These are phyloP conservation scores for Crotalus helleri DNA, from an alignment of 2,113 vertebrate species.

Conservation along the genomic window DNA sequence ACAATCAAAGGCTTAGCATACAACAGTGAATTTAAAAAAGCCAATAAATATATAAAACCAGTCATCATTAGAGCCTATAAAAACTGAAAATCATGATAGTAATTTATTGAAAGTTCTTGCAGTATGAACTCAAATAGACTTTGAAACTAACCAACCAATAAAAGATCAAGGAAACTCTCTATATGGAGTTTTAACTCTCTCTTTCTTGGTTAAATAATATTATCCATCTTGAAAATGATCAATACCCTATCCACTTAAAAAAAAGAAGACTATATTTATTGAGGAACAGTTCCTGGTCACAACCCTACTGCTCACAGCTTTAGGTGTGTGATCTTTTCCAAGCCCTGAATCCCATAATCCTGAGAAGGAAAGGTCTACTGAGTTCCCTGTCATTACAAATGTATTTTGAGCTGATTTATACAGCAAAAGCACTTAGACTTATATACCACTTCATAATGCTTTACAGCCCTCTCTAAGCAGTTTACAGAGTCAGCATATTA, in stretches of 20 bases:
- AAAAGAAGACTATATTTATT: background rate
- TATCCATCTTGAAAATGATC: background rate
- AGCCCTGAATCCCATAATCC: background rate
- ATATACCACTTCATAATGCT: too few species aligned
- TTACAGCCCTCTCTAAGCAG: too few species aligned
- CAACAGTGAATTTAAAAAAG: too few species aligned
- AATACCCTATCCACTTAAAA: background rate
- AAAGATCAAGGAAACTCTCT: background rate
- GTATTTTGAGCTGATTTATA: background rate
- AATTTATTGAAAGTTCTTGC: background rate
- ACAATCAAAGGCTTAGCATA: too few species aligned
- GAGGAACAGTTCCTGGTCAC: background rate
- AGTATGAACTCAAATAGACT: background rate
- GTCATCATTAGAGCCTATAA: too few species aligned
- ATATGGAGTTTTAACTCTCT: background rate
- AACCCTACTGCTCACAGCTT: background rate
- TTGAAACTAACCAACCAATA: background rate
- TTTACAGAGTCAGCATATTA: too few species aligned
- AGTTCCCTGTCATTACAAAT: background rate
- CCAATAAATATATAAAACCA: too few species aligned
- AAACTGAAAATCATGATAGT: background rate
- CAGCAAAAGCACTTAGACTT: too few species aligned
- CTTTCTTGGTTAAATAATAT: background rate
- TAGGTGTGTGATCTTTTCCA: background rate
- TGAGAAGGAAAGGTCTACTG: background rate